Percentiles rank a stretch among this genome's conserved stretches.
Conservation (phyloP, 1,140 invertebrate genomes). For the Batillaria attramentaria region DNA sequence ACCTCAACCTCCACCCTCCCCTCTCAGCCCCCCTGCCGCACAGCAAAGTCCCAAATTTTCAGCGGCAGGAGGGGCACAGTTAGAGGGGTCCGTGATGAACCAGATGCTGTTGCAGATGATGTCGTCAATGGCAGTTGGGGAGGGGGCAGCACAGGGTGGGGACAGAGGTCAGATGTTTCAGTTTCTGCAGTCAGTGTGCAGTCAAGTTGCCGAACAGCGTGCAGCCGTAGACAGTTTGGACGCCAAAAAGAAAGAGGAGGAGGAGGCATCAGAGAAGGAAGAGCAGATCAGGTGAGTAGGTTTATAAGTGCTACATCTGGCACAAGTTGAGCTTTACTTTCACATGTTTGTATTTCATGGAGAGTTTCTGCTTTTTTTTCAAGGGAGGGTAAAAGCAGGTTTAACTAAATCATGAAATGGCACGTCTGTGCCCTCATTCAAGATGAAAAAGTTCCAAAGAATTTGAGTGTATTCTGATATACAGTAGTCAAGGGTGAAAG, state of each 20-base stretch:
- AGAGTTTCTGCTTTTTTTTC: too few species aligned
- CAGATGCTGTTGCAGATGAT: constrained; percentile 26
- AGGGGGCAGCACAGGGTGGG: neutral
- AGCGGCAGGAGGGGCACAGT: too few species aligned
- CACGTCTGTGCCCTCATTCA: neutral
- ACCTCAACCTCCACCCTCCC: neutral
- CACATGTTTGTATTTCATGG: neutral
- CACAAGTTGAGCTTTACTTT: too few species aligned
- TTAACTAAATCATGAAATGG: neutral
- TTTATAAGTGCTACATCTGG: too few species aligned
- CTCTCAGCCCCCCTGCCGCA: neutral
- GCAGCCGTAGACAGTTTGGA: too few species aligned
- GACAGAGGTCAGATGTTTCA: neutral
- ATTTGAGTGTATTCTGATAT: too few species aligned
- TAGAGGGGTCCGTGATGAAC: constrained; percentile 12
- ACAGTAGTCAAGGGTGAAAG: too few species aligned
- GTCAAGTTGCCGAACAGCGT: constrained; percentile 24
- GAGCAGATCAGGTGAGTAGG: too few species aligned
- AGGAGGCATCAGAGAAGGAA: neutral
- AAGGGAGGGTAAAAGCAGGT: too few species aligned
- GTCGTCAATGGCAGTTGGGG: neutral
- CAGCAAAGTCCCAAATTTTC: too few species aligned
- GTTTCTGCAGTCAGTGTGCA: constrained; percentile 25
- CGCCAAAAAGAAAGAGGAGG: too few species aligned
- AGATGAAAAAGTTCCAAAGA: neutral